Evolutionary conservation across 2,888 invertebrate genomes (phyloP).

Genomic region (Plebejus anna): DNA sequence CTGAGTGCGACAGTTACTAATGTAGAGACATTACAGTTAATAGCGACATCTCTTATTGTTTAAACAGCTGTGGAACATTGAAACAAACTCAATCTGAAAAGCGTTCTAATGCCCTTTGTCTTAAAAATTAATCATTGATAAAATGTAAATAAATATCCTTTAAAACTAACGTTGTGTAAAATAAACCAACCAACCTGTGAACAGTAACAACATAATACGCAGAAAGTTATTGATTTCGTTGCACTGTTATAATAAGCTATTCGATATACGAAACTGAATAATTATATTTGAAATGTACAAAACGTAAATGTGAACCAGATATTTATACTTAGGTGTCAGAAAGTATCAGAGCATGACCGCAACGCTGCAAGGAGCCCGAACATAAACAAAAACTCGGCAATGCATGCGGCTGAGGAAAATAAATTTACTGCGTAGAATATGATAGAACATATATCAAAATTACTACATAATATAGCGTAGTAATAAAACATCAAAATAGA

Average conservation of each 20-base stretch:
- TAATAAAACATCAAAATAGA: neutral
- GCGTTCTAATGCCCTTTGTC: neutral
- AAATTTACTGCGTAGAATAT: neutral
- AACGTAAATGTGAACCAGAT: slow-evolving; percentile 17
- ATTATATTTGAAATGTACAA: slow-evolving; percentile 13
- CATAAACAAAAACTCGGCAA: neutral
- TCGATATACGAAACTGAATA: slow-evolving; percentile 11
- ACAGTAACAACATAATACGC: neutral
- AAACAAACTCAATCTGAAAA: too few species aligned
- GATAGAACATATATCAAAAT: neutral
- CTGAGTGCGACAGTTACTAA: too few species aligned
- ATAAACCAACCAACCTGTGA: neutral
- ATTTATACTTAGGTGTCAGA: slow-evolving; percentile 3
- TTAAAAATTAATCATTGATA: neutral
- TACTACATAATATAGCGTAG: neutral
- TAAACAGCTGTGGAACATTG: too few species aligned
- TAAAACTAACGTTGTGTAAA: neutral
- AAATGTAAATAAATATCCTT: neutral
- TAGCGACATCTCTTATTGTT: too few species aligned
- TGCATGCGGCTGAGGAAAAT: neutral
- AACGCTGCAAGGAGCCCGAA: slow-evolving; percentile 17
- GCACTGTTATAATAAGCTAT: neutral
- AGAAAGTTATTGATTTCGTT: neutral
- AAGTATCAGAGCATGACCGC: slow-evolving; percentile 15
- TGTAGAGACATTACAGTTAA: too few species aligned